Evolutionary conservation across 2,113 vertebrate species (phyloP), one percentile per base, ranked within the genome.

Genomic region (Hippopotamus amphibius): DNA sequence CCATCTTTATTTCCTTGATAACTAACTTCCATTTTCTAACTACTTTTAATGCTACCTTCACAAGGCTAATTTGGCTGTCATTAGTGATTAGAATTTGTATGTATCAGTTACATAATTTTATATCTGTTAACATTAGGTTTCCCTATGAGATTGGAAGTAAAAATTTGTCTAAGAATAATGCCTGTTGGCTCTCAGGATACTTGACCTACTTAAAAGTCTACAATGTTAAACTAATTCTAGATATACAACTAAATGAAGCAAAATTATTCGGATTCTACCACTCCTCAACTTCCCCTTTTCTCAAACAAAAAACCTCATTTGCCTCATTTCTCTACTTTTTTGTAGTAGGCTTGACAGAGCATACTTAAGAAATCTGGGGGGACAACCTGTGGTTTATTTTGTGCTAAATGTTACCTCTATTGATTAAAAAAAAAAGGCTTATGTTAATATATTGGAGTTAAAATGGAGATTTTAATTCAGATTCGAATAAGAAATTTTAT

Each of bases 321-420:
- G 72, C 30, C 30, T 92, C 33, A 76, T 93, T 89, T 97, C 33
- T 94, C 55, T 93, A 48, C 46, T 80, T 93, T n/a, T 65, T 88
- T 65, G 57, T 41, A 91, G 11, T 84, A 96, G 33, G 50, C n/a
- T 65, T 89, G 63, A 71, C 24, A 95, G 63, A 95, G 69, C 48
- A 59, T 80, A 66, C 17, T 65, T 41, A 92, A 81, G 68, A 89
- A 95, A 93, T 92, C 57, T 95, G 48, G 26, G 72, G 72, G 15
- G 37, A 72, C 68, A 97, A 68, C 57, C 92, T 97, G 74, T 98
- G 95, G 74, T 97, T 84, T 95, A 74, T 93, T 89, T 87, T 71
- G 93, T 93, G 90, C 61, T 93, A 93, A 88, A 57, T 95, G 16
- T 95, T 84, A 82, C 57, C 22, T 94, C 66, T 95, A 0, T 94